phyloP scores from a whole-genome alignment of 2,888 invertebrate species.

The Prosopocoilus inquinatus region DNA sequence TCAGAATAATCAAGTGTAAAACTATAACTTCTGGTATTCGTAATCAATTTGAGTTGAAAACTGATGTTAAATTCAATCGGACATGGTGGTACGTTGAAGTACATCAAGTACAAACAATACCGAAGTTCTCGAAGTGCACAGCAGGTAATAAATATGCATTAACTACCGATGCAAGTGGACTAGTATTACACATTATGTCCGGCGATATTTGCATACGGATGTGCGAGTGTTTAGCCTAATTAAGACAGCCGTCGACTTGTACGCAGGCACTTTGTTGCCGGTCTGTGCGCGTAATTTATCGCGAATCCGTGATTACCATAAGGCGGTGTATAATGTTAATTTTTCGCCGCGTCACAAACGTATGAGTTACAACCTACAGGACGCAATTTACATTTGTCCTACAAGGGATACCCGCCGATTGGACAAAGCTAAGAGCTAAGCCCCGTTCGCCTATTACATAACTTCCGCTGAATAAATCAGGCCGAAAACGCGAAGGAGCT shows the following conservation, averaged over 20 bases:
- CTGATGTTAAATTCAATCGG: too few relatives aligned
- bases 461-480: conserved; percentile 33
- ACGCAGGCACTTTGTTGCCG: conserved; percentile 19
- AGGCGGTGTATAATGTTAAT: conserved; percentile 7
- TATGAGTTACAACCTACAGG: conserved; percentile 32
- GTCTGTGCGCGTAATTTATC: conserved; percentile 19
- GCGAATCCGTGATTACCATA: conserved; percentile 22
- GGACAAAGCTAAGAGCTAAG: conserved; percentile 25
- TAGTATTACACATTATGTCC: conserved; percentile 5
- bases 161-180: conserved; percentile 4
- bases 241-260: conserved; percentile 18
- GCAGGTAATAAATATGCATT: conserved; percentile 7
- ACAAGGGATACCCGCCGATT: conserved; percentile 36
- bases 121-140: not conserved
- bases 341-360: conserved; percentile 26
- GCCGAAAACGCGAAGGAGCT: conserved; percentile 15
- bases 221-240: conserved; percentile 18
- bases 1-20: too few relatives aligned
- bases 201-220: conserved; percentile 6
- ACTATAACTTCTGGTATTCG: too few relatives aligned
- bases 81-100: too few relatives aligned
- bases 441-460: conserved; percentile 35
- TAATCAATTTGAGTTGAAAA: too few relatives aligned
- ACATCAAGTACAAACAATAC: too few relatives aligned
- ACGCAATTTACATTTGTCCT: conserved; percentile 40